These are phyloP conservation scores for Drosophila multiciliata DNA, from an alignment of 2,888 invertebrate species.

Conservation along the genomic window DNA sequence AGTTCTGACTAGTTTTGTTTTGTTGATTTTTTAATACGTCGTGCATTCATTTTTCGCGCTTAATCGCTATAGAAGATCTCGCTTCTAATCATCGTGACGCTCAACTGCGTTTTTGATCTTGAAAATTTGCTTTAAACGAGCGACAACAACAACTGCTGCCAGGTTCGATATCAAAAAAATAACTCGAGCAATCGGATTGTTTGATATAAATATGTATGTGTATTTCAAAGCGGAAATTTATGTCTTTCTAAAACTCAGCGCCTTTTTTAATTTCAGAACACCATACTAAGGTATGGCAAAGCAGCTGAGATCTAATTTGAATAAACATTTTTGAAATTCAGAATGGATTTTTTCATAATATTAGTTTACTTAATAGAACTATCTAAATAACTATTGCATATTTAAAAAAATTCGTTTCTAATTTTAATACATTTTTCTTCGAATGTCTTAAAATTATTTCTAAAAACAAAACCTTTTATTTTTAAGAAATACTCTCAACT, in stretches of 20 bases:
- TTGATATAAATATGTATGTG: slow-evolving; percentile 42
- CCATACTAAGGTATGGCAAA: background rate
- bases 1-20: slow-evolving; percentile 18
- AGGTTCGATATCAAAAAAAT: slow-evolving; percentile 59
- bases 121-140: slow-evolving; percentile 65
- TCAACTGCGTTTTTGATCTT: slow-evolving; percentile 77
- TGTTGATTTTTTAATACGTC: slow-evolving; percentile 60
- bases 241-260: too few species aligned
- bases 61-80: slow-evolving; percentile 76
- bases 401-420: background rate
- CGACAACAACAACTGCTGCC: slow-evolving; percentile 22
- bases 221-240: too few species aligned
- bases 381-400: background rate
- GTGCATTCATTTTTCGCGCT: slow-evolving; percentile 76
- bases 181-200: slow-evolving; percentile 50
- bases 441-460: background rate
- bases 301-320: background rate
- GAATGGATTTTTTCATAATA: background rate
- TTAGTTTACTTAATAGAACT: background rate
- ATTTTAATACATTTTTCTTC: background rate
- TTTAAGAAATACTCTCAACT: background rate
- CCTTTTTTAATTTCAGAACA: too few species aligned
- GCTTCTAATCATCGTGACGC: slow-evolving; percentile 80
- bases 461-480: background rate
- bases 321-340: background rate